A percentile compares a stretch with the other conserved stretches of the same genome.
Conservation (phyloP, 2,797 vertebrate species). For the Synanceia verrucosa region DNA sequence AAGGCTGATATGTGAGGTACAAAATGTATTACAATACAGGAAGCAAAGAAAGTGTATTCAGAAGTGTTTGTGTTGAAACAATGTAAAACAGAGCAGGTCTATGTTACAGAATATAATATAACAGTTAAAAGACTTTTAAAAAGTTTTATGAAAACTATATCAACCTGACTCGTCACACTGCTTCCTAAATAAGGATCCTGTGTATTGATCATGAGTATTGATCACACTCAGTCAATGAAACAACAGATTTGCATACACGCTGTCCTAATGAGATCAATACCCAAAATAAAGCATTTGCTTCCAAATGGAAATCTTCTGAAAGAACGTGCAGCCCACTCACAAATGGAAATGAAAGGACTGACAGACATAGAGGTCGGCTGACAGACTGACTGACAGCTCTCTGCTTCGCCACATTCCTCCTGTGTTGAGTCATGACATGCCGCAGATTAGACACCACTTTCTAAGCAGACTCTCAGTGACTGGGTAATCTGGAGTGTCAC, state of each 20-base stretch:
- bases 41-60: neutral
- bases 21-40: neutral
- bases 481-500: slow-evolving; percentile 73
- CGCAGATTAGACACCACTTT: slow-evolving; percentile 63
- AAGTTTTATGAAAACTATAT: slow-evolving; percentile 5
- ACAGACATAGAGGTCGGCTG: slow-evolving; percentile 32
- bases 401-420: slow-evolving; percentile 62
- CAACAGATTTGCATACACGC: slow-evolving; percentile 42
- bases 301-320: slow-evolving; percentile 13
- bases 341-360: slow-evolving; percentile 26
- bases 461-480: slow-evolving; percentile 61
- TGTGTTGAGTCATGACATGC: slow-evolving; percentile 63
- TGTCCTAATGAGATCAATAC: slow-evolving; percentile 17
- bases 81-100: neutral
- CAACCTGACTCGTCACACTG: neutral
- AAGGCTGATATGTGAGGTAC: neutral
- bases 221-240: slow-evolving; percentile 33
- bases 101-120: neutral
- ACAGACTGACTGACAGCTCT: slow-evolving; percentile 64
- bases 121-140: neutral
- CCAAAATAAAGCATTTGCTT: neutral
- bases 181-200: neutral
- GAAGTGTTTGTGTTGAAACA: neutral
- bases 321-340: neutral
- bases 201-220: slow-evolving; percentile 34